These are phyloP conservation scores for Macroteleia sp. DNA, from an alignment of 2,888 invertebrate species.

Conservation along the genomic window DNA sequence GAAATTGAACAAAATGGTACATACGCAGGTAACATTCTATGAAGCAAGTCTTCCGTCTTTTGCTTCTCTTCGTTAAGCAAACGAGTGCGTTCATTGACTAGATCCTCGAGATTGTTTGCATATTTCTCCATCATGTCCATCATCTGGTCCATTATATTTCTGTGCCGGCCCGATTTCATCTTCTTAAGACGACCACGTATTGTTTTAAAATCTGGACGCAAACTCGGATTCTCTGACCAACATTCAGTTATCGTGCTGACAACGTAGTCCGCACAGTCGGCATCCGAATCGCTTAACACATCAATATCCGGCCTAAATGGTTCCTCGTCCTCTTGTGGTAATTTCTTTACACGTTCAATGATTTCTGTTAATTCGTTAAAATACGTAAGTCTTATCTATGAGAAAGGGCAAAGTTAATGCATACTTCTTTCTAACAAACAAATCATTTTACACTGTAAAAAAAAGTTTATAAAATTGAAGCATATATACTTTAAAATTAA, in stretches of 20 bases:
- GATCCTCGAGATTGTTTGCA: constrained; percentile 96
- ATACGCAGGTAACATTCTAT: constrained; percentile 96
- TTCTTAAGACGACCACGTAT: constrained; percentile 93
- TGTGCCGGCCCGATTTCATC: constrained; percentile 94
- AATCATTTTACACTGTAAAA: too few species aligned
- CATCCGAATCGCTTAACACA: constrained; percentile 88
- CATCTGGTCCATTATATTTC: constrained; percentile 98
- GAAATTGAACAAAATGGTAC: too few species aligned
- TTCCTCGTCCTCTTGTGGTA: constrained; percentile 88
- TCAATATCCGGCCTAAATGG: constrained; percentile 92
- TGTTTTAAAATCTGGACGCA: constrained; percentile 92
- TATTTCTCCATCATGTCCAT: constrained; percentile 99
- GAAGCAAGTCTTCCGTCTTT: constrained; percentile 95
- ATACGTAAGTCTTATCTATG: constrained; percentile 23
- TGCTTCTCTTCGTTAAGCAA: constrained; percentile 95
- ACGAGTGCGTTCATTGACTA: constrained; percentile 95
- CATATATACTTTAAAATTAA: too few species aligned
- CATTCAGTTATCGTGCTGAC: constrained; percentile 93
- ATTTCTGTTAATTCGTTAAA: constrained; percentile 87
- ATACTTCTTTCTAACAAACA: too few species aligned
- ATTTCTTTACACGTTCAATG: constrained; percentile 91
- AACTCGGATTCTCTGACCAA: constrained; percentile 94
- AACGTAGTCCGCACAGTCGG: constrained; percentile 92
- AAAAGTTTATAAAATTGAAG: too few species aligned
- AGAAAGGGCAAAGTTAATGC: too few species aligned